These are phyloP conservation scores for Onchidella celtica DNA, from an alignment of 2,888 invertebrate species.

Conservation along the genomic window DNA sequence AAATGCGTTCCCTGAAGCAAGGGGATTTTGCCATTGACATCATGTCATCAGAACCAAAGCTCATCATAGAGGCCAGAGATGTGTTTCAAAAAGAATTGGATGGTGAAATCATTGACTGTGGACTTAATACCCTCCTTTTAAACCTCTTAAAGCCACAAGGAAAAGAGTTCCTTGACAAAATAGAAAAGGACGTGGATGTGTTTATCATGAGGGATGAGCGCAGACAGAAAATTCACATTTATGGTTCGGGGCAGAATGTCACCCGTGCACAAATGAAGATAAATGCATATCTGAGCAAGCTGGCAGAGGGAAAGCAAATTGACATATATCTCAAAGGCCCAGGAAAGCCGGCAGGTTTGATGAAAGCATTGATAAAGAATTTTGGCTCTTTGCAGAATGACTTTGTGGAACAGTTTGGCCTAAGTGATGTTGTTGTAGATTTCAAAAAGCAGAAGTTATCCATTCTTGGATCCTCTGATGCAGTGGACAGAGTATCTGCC, in stretches of 20 bases:
- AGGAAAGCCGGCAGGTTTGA: conserved; percentile 62
- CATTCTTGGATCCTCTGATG: conserved; percentile 21
- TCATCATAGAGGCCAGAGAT: conserved; percentile 36
- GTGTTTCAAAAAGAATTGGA: conserved; percentile 38
- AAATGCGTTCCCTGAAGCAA: neutral
- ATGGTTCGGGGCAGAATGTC: conserved; percentile 28
- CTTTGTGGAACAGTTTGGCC: conserved; percentile 52
- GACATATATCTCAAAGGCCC: conserved; percentile 57
- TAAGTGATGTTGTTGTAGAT: conserved; percentile 56
- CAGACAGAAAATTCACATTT: conserved; percentile 36
- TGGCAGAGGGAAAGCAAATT: conserved; percentile 3
- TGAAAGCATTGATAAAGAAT: conserved; percentile 63
- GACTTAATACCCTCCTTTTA: neutral
- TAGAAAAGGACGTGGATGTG: conserved; percentile 14
- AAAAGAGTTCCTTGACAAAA: conserved; percentile 36
- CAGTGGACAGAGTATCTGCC: conserved; percentile 1
- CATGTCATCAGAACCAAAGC: neutral
- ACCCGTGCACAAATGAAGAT: conserved; percentile 25
- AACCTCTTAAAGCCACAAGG: conserved; percentile 44
- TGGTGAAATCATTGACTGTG: conserved; percentile 47
- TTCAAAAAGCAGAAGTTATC: conserved; percentile 46
- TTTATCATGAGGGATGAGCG: conserved; percentile 36
- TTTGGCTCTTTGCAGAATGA: conserved; percentile 58
- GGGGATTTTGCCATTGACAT: conserved; percentile 41
- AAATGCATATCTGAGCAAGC: conserved; percentile 36